Evolutionary conservation across 2,888 invertebrate genomes (phyloP).

Genomic region (Scaeva pyrastri): DNA sequence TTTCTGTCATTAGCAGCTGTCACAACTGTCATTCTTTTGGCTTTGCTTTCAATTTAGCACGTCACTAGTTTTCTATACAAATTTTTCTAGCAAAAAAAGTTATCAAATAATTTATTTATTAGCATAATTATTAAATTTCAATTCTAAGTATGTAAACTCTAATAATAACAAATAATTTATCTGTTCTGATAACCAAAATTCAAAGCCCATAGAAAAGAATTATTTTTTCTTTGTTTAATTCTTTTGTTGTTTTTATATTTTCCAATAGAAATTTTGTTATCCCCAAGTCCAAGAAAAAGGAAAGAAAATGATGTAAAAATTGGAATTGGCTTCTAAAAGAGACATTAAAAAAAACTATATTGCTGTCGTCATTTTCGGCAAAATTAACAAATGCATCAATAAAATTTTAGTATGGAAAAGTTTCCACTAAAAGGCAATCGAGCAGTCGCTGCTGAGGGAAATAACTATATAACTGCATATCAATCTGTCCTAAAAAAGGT

Average conservation of each 20-base stretch:
- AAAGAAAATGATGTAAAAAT: constrained; percentile 22
- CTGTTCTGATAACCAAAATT: constrained; percentile 9
- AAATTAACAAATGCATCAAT: constrained; percentile 48
- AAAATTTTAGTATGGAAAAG: constrained; percentile 86
- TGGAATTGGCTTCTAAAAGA: constrained; percentile 15
- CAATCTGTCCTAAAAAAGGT: constrained; percentile 87
- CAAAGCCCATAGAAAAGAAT: constrained; percentile 13
- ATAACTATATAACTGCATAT: constrained; percentile 85
- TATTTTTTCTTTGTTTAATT: constrained; percentile 54
- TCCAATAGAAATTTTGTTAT: constrained; percentile 37
- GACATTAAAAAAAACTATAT: not conserved
- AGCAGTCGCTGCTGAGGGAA: constrained; percentile 84
- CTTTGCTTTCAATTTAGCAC: constrained; percentile 73
- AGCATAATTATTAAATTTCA: constrained; percentile 51
- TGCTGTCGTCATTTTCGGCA: constrained; percentile 26
- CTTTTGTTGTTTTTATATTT: constrained; percentile 46
- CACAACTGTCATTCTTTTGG: constrained; percentile 66
- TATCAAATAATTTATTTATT: constrained; percentile 69
- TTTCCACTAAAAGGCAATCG: constrained; percentile 88
- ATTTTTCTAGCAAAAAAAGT: constrained; percentile 59
- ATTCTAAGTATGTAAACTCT: constrained; percentile 50
- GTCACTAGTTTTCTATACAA: constrained; percentile 73
- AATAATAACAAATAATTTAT: constrained; percentile 9
- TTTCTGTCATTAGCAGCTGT: constrained; percentile 59
- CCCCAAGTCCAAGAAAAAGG: constrained; percentile 34